Conservation (phyloP, 1,140 invertebrate genomes). For the Galleria mellonella region DNA sequence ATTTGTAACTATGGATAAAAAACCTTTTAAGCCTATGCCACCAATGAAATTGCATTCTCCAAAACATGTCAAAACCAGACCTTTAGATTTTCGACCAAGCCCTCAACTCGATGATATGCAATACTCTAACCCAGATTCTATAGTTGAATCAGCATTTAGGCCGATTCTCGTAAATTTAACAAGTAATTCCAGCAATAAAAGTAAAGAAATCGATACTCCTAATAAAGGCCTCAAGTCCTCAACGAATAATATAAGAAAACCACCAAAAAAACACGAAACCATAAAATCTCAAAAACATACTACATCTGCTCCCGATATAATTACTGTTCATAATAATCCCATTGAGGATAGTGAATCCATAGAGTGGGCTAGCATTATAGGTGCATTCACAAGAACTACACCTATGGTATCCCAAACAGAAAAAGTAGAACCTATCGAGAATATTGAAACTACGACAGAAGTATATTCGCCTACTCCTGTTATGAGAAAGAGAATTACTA, state of each 20-base stretch:
- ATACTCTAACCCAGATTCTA: conserved; percentile 40
- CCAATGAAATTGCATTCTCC: conserved; percentile 40
- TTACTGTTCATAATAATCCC: conserved; percentile 30
- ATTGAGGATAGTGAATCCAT: conserved; percentile 30
- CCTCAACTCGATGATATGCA: conserved; percentile 49
- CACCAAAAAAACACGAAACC: conserved; percentile 41
- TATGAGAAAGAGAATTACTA: conserved; percentile 18
- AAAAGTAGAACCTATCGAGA: conserved; percentile 23
- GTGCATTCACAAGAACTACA: conserved; percentile 53
- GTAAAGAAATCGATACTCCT: conserved; percentile 21
- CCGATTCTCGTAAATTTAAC: conserved; percentile 40
- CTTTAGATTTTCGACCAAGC: conserved; percentile 57
- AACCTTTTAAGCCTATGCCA: conserved; percentile 68
- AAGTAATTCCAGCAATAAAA: background rate
- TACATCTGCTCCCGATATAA: conserved; percentile 48
- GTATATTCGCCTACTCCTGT: background rate
- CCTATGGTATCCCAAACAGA: conserved; percentile 33
- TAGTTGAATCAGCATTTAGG: conserved; percentile 48
- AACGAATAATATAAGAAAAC: conserved; percentile 26
- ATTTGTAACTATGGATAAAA: conserved; percentile 65
- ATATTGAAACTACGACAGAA: conserved; percentile 15
- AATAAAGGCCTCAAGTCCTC: conserved; percentile 30
- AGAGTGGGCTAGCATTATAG: conserved; percentile 51
- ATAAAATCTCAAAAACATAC: conserved; percentile 31
- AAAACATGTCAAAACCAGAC: conserved; percentile 35